A percentile compares a stretch with the other conserved stretches of the same genome.
phyloP scores from a whole-genome alignment of 2,888 invertebrate species.

The Ochropacha duplaris region DNA sequence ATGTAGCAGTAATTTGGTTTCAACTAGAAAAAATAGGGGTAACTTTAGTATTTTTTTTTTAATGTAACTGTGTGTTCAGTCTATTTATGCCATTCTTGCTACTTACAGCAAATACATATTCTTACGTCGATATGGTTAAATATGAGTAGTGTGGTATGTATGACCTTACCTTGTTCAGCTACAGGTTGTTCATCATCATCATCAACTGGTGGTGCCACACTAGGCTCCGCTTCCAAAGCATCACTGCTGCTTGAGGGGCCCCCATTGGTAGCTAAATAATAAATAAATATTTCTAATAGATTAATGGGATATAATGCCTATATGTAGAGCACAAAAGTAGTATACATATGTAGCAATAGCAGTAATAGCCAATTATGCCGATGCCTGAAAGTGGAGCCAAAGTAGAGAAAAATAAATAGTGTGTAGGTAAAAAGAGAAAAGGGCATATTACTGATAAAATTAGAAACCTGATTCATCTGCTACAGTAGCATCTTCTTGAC shows the following conservation, averaged over 20 bases:
- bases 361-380: too few relatives aligned
- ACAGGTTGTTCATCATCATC: conserved; percentile 53
- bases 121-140: conserved; percentile 16
- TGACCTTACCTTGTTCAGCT: conserved; percentile 54
- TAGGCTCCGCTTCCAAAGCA: conserved; percentile 58
- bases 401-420: too few relatives aligned
- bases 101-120: too few relatives aligned
- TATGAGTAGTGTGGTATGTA: not conserved
- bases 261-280: conserved; percentile 61
- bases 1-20: too few relatives aligned
- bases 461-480: conserved; percentile 59
- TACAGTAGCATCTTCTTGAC: conserved; percentile 56
- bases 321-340: not conserved
- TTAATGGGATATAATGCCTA: too few relatives aligned
- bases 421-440: not conserved
- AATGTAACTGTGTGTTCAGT: too few relatives aligned
- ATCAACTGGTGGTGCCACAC: conserved; percentile 31
- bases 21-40: too few relatives aligned
- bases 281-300: conserved; percentile 12
- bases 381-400: too few relatives aligned
- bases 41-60: too few relatives aligned
- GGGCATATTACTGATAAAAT: not conserved
- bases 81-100: too few relatives aligned
- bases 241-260: conserved; percentile 75
- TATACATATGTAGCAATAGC: too few relatives aligned